phyloP scores from a whole-genome alignment of 1,140 invertebrate genomes.

The Pseudomyrmex sp. region DNA sequence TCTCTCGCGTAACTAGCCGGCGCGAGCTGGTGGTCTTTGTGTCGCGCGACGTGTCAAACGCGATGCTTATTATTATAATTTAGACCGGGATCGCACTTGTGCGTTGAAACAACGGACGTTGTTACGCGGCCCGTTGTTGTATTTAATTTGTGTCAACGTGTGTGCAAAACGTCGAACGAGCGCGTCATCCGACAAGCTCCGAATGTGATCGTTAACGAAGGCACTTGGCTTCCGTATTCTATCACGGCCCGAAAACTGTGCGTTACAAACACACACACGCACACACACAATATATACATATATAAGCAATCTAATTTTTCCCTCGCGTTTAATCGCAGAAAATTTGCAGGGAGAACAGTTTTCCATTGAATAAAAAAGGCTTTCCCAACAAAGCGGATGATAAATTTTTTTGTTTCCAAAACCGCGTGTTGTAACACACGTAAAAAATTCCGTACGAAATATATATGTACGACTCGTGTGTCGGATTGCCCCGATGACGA shows the following conservation, averaged over 20 bases:
- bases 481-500: conserved; percentile 1
- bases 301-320: not conserved
- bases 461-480: conserved; percentile 4
- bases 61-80: not conserved
- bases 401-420: not conserved
- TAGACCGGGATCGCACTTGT: too few relatives aligned
- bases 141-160: too few relatives aligned
- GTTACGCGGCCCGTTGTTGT: too few relatives aligned
- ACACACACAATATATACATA: too few relatives aligned
- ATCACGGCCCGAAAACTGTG: too few relatives aligned
- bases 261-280: too few relatives aligned
- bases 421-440: not conserved
- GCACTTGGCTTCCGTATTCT: not conserved
- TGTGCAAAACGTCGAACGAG: too few relatives aligned
- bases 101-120: too few relatives aligned
- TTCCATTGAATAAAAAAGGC: conserved; percentile 1
- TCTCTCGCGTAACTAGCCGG: not conserved
- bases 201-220: not conserved
- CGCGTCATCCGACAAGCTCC: too few relatives aligned
- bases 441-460: conserved; percentile 37
- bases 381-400: conserved; percentile 9
- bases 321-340: not conserved
- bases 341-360: conserved; percentile 16
- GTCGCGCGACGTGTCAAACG: not conserved
- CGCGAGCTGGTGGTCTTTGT: not conserved